Evolutionary conservation across 2,797 vertebrate genomes (phyloP).

Genomic region (Gadopsis marmoratus): DNA sequence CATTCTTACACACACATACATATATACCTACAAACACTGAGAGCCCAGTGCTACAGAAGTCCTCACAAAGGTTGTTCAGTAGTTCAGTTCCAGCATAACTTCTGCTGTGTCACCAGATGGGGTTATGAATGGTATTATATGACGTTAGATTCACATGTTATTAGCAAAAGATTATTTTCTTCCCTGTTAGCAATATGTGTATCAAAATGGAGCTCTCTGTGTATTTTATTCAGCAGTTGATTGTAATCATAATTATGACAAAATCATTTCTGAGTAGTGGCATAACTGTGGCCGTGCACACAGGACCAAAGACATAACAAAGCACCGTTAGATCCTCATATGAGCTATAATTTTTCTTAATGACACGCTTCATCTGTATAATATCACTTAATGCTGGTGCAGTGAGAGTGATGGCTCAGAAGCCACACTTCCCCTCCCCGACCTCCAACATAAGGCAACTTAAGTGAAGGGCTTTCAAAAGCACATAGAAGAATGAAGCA

Average conservation of each 20-base stretch:
- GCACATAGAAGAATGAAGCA: slow-evolving; percentile 14
- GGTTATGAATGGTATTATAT: slow-evolving; percentile 47
- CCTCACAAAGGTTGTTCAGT: slow-evolving; percentile 1
- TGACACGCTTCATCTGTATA: slow-evolving; percentile 36
- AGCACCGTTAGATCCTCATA: slow-evolving; percentile 61
- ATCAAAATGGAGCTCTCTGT: slow-evolving; percentile 47
- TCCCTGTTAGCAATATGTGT: slow-evolving; percentile 58
- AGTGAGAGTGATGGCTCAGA: background rate
- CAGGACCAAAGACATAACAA: slow-evolving; percentile 80
- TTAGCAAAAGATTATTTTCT: slow-evolving; percentile 41
- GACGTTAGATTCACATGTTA: slow-evolving; percentile 44
- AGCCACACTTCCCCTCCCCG: slow-evolving; percentile 24
- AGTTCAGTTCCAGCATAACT: slow-evolving; percentile 7
- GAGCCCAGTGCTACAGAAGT: slow-evolving; percentile 43
- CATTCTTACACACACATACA: background rate
- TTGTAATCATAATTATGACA: slow-evolving; percentile 66
- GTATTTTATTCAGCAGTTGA: slow-evolving; percentile 64
- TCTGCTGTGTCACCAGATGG: slow-evolving; percentile 20
- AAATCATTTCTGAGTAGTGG: slow-evolving; percentile 50
- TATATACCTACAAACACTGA: slow-evolving; percentile 8
- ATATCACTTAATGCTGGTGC: slow-evolving; percentile 28
- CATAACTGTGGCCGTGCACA: slow-evolving; percentile 60
- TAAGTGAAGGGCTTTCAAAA: slow-evolving; percentile 38
- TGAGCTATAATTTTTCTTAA: slow-evolving; percentile 47
- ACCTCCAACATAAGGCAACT: slow-evolving; percentile 14